A percentile compares a stretch with the other conserved stretches of the same genome.
Conservation (phyloP, 2,113 vertebrate species). For the Pica pica region DNA sequence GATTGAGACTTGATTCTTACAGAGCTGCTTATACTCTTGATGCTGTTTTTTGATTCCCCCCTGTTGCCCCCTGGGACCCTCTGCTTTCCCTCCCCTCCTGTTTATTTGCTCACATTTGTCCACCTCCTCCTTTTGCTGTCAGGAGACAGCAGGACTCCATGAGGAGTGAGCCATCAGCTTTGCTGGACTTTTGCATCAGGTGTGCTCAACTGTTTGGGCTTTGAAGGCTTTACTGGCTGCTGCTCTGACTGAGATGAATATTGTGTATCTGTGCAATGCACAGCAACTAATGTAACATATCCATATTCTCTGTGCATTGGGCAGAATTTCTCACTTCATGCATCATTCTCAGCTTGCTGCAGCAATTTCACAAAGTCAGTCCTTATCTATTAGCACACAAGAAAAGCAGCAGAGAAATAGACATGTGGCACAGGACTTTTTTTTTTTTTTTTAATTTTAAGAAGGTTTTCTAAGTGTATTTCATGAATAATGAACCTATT, state of each 20-base stretch:
- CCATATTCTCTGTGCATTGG: slow-evolving; percentile 15
- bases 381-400: neutral
- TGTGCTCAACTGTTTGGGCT: neutral
- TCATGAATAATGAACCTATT: neutral
- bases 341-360: slow-evolving; percentile 20
- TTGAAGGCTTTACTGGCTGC: neutral
- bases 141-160: neutral
- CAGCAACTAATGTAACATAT: neutral
- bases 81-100: neutral
- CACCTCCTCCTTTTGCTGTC: neutral
- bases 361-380: slow-evolving; percentile 4
- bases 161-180: neutral
- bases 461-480: neutral
- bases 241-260: slow-evolving; percentile 7
- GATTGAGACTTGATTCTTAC: neutral
- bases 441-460: neutral
- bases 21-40: neutral
- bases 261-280: neutral
- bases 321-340: neutral
- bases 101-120: neutral
- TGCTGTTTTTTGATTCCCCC: neutral
- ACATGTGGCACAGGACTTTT: neutral
- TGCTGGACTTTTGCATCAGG: neutral
- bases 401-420: neutral
- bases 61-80: neutral